Percentiles rank a stretch among this genome's conserved stretches.
Conservation (phyloP, 1,140 invertebrate genomes). For the Mamestra configurata region DNA sequence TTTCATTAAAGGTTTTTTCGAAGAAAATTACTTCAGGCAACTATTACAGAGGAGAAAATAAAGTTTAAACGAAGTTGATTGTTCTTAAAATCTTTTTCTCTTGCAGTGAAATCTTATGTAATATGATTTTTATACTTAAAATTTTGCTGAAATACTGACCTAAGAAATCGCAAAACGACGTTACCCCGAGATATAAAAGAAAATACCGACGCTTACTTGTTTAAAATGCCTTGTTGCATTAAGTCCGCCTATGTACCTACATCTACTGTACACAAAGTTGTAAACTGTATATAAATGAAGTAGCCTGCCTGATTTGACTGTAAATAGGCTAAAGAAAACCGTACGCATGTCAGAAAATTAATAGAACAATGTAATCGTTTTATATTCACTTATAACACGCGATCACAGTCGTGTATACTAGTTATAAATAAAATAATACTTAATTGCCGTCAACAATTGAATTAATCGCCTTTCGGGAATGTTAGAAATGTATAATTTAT, state of each 20-base stretch:
- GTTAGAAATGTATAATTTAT: constrained; percentile 28
- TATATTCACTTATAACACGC: constrained; percentile 40
- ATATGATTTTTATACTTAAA: not conserved
- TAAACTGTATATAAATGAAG: too few species aligned
- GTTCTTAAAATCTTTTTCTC: constrained; percentile 25
- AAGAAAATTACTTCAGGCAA: constrained; percentile 33
- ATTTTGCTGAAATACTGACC: too few species aligned
- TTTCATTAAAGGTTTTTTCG: constrained; percentile 32
- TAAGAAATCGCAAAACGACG: too few species aligned
- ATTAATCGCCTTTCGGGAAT: constrained; percentile 25
- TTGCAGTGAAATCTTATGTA: constrained; percentile 7
- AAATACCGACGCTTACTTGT: not conserved
- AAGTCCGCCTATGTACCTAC: too few species aligned
- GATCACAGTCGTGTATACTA: constrained; percentile 19
- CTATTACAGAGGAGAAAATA: not conserved
- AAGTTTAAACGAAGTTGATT: constrained; percentile 27
- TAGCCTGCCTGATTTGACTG: not conserved
- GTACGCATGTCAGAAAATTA: constrained; percentile 1
- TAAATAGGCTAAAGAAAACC: constrained; percentile 5
- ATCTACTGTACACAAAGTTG: too few species aligned
- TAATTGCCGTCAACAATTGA: constrained; percentile 44
- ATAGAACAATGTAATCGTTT: constrained; percentile 44
- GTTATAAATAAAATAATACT: constrained; percentile 46
- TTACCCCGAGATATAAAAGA: not conserved
- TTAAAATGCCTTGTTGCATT: too few species aligned